A percentile compares a stretch with the other conserved stretches of the same genome.
Conservation (phyloP, 2,113 vertebrate genomes). For the Xerus inauris region DNA sequence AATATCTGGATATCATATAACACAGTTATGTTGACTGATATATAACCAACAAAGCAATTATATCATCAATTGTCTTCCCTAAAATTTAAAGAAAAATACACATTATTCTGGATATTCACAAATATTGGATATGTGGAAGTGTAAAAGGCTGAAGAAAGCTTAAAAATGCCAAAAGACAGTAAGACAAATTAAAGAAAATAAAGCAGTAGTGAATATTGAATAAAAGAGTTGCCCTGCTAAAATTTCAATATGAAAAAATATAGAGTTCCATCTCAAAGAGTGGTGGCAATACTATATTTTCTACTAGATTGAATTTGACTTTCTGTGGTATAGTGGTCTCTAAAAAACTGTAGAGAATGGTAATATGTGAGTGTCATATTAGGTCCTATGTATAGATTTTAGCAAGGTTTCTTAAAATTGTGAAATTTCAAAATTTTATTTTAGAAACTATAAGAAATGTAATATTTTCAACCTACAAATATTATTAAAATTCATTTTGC, state of each 20-base stretch:
- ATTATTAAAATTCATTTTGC: neutral
- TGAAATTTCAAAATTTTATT: neutral
- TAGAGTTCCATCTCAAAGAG: conserved; percentile 14
- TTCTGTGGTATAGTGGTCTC: neutral
- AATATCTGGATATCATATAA: neutral
- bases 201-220: neutral
- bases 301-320: neutral
- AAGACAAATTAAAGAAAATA: neutral
- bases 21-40: neutral
- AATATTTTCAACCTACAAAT: neutral
- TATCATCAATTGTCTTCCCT: neutral
- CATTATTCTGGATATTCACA: neutral
- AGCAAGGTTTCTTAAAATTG: neutral
- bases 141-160: neutral
- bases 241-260: neutral
- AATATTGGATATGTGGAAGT: neutral
- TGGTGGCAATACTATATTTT: neutral
- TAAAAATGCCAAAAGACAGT: neutral
- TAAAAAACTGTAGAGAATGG: neutral
- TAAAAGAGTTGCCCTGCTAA: neutral
- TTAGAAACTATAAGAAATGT: neutral
- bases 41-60: neutral
- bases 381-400: neutral
- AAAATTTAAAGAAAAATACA: neutral
- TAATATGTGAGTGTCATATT: neutral